Percentiles rank a stretch among this genome's conserved stretches.
Conservation (phyloP, 1,140 invertebrate species). For the Sipha flava region DNA sequence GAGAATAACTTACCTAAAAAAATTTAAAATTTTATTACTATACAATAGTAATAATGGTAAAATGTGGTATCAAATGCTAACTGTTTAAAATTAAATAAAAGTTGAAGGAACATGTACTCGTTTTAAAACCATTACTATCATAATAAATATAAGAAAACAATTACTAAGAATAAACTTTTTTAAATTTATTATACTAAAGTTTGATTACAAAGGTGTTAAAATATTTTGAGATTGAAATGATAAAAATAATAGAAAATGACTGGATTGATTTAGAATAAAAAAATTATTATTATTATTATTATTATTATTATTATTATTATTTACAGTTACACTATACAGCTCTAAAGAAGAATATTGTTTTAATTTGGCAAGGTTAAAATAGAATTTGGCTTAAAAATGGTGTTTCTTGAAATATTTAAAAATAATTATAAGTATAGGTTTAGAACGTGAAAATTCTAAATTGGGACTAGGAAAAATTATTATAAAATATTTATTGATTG, state of each 20-base stretch:
- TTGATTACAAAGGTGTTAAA: no score
- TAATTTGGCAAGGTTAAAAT: conserved; percentile 9
- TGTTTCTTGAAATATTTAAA: neutral
- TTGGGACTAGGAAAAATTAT: neutral
- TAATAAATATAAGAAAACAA: neutral
- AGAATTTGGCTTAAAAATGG: neutral
- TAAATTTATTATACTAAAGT: neutral
- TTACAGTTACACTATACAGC: neutral
- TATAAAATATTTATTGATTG: no score
- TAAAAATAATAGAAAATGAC: neutral
- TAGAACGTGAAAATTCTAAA: neutral
- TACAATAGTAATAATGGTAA: no score
- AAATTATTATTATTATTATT: neutral
- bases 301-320: neutral
- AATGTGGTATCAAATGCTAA: no score
- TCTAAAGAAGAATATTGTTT: conserved; percentile 1
- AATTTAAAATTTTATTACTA: neutral
- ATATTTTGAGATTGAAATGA: neutral
- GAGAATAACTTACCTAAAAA: neutral
- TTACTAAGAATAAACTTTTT: neutral
- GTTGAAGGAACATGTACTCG: neutral
- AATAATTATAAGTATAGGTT: neutral
- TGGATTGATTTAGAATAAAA: neutral
- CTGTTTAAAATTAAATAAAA: neutral
- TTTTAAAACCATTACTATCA: neutral